Evolutionary conservation across 2,888 invertebrate genomes (phyloP), one percentile per base, ranked within the genome.

Genomic region (Nephrotoma guestfalica): DNA sequence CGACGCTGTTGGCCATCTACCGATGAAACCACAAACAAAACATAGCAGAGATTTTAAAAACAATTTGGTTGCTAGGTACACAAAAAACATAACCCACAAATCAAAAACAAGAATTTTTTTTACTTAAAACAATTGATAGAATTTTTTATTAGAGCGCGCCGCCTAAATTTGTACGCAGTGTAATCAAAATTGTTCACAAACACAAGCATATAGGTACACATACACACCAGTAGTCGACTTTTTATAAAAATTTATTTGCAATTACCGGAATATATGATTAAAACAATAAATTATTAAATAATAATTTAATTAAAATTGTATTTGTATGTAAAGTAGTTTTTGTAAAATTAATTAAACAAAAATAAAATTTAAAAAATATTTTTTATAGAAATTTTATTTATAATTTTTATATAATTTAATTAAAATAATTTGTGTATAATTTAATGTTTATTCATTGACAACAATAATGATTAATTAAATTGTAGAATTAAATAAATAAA

Each of bases 1-100:
- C 94, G 96, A 89, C 94, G 96, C 88, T 95, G 95, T 90, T 91
- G 91, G 91, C 91, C 91, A 90, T 91, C 91, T 91, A 91, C 90
- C 88, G 88, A 87, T 83, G 87, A 87, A 85, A 45, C 41, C 13
- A 13, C 71, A 4, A 85, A 85, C 43, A 85, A 85, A 85, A 43
- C 85, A 85, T 85, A 85, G 43, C 85, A 43, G 18, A 15, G 43
- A 85, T 71, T 71, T 71, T 71, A 71, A 71, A 51, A 15, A 5
- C 51, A 51, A 51, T 15, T 30, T 30, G 30, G 30, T 30, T 6
- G 15, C 43, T 4, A 4, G 1, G 43, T 30, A 43, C 43, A 4
- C 43, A 43, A 4, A 51, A 51, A 15, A 71, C n/a, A 15, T 57
- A 9, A 18, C 9, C 18, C 3, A 18, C 57, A 51, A 51, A 51